Evolutionary conservation across 2,888 invertebrate species (phyloP), one percentile per base, ranked within the genome.

Genomic region (Quadroppia sp.): DNA sequence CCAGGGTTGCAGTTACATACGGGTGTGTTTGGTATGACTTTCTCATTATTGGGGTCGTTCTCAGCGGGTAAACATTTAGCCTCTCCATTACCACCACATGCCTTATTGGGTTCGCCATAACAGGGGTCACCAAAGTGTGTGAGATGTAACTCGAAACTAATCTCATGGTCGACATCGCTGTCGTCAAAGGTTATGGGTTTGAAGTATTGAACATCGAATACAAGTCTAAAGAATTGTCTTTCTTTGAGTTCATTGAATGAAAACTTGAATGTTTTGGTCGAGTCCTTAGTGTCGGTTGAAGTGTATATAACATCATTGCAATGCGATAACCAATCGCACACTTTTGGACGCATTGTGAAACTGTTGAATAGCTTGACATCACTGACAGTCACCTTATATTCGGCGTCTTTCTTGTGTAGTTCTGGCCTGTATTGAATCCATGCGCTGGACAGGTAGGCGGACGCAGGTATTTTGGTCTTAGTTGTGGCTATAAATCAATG

Each of bases 261-360:
- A n/a, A n/a, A n/a, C 6, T 50, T 50, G 17, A 50, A 17, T 9
- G 6, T 20, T 6, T 11, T 11, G 17, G 50, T 50, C 20, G 4
- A n/a, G 17, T 50, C 17, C 9, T n/a, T 50, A n/a, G 50, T 17
- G 4, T 9, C 4, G 4, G 15, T n/a, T 13, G 15, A 50, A 13
- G 15, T 50, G 11, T 13, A 13, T 4, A 50, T 7, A 17, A 25
- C 25, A 20, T 59, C 56, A 20, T 59, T 13, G 15, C 56, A 59
- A 9, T 59, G 56, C 2, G 56, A 59, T 25, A 59, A 59, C 56
- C 56, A 59, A 28, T 59, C 56, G 56, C 56, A 59, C 4, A 59
- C 28, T 59, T 28, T 59, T 7, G 56, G 56, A 9, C 23, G 6
- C 4, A 59, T 59, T 59, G 25, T 59, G 20, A 59, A 59, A 15